Evolutionary conservation across 2,888 invertebrate genomes (phyloP).

Genomic region (Drosophila silvestris): DNA sequence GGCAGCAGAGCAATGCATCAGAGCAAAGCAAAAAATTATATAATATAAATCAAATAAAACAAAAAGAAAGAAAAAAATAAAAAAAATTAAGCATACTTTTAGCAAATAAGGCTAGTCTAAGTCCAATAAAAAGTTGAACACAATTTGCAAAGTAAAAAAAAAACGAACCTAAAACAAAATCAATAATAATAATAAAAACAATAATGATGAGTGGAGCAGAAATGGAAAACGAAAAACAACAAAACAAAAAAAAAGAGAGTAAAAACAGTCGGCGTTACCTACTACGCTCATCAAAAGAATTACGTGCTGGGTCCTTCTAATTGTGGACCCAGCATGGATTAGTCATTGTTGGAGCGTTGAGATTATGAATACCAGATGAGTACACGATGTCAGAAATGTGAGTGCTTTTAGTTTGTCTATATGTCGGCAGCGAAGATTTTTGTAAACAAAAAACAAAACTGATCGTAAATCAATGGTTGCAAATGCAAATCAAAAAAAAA

Average conservation of each 20-base stretch:
- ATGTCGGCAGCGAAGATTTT: constrained; percentile 53
- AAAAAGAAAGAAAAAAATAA: constrained; percentile 60
- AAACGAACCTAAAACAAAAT: constrained; percentile 50
- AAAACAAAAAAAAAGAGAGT: constrained; percentile 14
- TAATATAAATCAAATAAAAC: constrained; percentile 66
- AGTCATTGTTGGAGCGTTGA: constrained; percentile 78
- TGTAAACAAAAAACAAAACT: constrained; percentile 36
- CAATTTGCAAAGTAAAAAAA: constrained; percentile 70
- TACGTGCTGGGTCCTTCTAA: constrained; percentile 46
- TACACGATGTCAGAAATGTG: constrained; percentile 53
- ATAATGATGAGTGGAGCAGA: constrained; percentile 51
- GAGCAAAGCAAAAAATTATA: constrained; percentile 72
- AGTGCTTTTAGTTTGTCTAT: constrained; percentile 72
- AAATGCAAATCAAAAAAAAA: constrained; percentile 14
- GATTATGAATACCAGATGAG: constrained; percentile 66
- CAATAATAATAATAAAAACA: constrained; percentile 56
- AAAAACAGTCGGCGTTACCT: constrained; percentile 75
- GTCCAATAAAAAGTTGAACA: constrained; percentile 78
- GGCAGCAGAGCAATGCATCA: constrained; percentile 56
- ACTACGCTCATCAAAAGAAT: constrained; percentile 69
- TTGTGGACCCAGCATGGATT: constrained; percentile 56
- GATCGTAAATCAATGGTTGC: constrained; percentile 33
- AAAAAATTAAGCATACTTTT: constrained; percentile 76
- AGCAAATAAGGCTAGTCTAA: constrained; percentile 77
- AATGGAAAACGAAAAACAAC: constrained; percentile 34